These are phyloP conservation scores for Protaetia brevitarsis DNA, from an alignment of 1,140 invertebrate species.

Conservation along the genomic window DNA sequence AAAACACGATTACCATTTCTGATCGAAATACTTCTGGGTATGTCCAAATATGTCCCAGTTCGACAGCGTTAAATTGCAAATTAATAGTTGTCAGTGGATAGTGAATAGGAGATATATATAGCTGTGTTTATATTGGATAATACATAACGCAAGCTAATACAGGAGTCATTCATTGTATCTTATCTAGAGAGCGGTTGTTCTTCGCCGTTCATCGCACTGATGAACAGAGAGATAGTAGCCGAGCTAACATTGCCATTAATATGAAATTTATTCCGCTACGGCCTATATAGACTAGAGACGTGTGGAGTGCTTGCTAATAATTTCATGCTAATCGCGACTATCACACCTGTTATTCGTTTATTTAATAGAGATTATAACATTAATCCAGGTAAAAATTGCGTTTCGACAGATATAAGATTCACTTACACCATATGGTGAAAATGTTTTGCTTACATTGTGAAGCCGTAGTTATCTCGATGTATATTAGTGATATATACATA, in stretches of 20 bases:
- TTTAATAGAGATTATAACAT: background rate
- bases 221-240: background rate
- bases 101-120: background rate
- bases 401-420: slow-evolving; percentile 10
- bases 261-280: slow-evolving; percentile 2
- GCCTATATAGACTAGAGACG: background rate
- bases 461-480: no score
- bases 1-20: slow-evolving; percentile 6
- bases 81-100: slow-evolving; percentile 9
- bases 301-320: slow-evolving; percentile 2
- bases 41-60: no score
- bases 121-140: background rate
- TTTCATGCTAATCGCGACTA: background rate
- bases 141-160: background rate
- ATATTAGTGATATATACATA: no score
- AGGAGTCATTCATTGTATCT: background rate
- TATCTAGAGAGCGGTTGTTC: background rate
- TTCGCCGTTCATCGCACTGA: background rate
- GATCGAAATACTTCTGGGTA: background rate
- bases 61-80: slow-evolving; percentile 2
- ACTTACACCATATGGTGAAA: slow-evolving; percentile 4
- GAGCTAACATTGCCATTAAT: background rate
- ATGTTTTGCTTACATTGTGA: background rate
- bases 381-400: slow-evolving; percentile 1
- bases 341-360: slow-evolving; percentile 9